These are phyloP conservation scores for Plutella xylostella DNA, from an alignment of 2,888 invertebrate species.

Conservation along the genomic window DNA sequence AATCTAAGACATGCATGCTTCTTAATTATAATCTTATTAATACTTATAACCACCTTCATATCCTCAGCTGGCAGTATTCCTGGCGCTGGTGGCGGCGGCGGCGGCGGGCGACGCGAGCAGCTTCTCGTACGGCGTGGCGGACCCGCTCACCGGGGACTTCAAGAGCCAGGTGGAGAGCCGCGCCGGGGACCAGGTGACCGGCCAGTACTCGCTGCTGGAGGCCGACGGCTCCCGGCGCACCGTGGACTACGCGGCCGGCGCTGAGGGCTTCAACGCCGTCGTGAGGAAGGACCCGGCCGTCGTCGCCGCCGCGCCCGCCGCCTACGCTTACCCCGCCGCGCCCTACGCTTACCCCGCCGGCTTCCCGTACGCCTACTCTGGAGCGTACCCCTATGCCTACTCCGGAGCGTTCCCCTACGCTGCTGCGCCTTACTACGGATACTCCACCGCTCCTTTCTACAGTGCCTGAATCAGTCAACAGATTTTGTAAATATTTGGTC, in stretches of 20 bases:
- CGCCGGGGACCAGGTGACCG: constrained; percentile 58
- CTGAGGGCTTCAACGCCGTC: constrained; percentile 66
- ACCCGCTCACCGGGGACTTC: constrained; percentile 66
- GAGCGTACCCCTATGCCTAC: constrained; percentile 20
- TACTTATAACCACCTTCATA: too few relatives aligned
- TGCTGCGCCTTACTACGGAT: constrained; percentile 13
- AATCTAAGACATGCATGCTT: too few relatives aligned
- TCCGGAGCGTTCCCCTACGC: constrained; percentile 14
- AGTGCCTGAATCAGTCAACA: neutral
- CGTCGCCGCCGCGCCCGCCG: constrained; percentile 29
- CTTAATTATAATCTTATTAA: too few relatives aligned
- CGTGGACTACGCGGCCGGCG: constrained; percentile 69
- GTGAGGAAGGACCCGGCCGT: constrained; percentile 62
- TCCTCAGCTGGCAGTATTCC: constrained; percentile 39
- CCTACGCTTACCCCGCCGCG: constrained; percentile 22
- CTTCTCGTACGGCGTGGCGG: constrained; percentile 69
- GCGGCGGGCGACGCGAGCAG: constrained; percentile 35
- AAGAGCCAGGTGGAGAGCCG: constrained; percentile 66
- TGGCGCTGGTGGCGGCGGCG: constrained; percentile 35
- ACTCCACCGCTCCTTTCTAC: constrained; percentile 11
- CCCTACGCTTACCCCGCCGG: constrained; percentile 14
- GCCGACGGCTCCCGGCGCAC: constrained; percentile 64
- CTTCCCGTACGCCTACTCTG: constrained; percentile 21
- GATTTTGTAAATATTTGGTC: constrained; percentile 3
- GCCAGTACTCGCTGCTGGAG: constrained; percentile 66